Base-by-base conservation (phyloP, 2,113 vertebrate genomes). In the Fulmarus glacialis region DNA sequence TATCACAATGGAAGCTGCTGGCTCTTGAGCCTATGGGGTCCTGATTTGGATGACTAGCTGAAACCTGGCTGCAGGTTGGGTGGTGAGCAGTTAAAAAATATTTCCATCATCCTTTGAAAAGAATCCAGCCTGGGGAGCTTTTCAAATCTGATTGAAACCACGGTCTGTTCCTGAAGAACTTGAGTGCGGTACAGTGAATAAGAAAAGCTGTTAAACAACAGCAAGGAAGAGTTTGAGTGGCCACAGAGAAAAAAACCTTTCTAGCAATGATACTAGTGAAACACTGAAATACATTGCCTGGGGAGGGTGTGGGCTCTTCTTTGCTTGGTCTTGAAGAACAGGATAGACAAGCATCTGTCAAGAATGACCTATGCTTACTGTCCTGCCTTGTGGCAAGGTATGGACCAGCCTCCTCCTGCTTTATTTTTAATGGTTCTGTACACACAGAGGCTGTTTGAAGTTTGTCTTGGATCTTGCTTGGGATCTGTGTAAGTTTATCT, bases 381-480 rank as follows among this genome's bases (percentile, higher is more conserved):
- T 85, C 87, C 87, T 97, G 87, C 96, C 97, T 93, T 7, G 40
- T 1, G 24, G 97, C 95, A 87, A 97, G 82, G 84, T 64, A 66
- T 58, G 84, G 82, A 48, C 73, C 77, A 40, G 30, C 42, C 73
- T 88, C 48, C 84, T 67, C 11, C 14, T 47, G 32, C 70, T 40
- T 86, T 34, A 21, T 66, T 89, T 95, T 91, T 89, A 64, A 58
- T 93, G 95, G 87, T 48, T 87, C 78, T 90, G 45, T 60, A 68
- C 72, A 84, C 74, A 94, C 59, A 60, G 9, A 67, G 45, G n/a
- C 82, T 89, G 86, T 93, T 95, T 96, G 92, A 95, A 95, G 92
- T 94, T 87, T 95, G 82, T 92, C 68, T 90, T 83, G 59, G 50
- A 97, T 95, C 95, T 97, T 96, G 59, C 89, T 86, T 78, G 77